These are phyloP conservation scores for Cynodonichthys magdalenae DNA, from an alignment of 2,797 vertebrate species.

Conservation along the genomic window DNA sequence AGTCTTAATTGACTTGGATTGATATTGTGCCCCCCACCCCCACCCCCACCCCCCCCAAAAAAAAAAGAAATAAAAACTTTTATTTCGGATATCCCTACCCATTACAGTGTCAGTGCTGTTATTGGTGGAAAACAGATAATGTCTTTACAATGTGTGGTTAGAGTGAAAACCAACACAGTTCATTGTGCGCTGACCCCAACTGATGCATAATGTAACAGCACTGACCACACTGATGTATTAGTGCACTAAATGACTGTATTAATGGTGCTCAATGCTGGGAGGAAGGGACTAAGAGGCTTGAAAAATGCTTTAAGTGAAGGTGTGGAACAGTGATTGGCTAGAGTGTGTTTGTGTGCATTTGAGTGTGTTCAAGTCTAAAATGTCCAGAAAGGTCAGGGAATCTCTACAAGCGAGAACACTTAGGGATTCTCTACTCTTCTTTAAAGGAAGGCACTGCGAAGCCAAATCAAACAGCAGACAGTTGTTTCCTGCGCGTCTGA, in stretches of 20 bases:
- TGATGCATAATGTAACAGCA: slow-evolving; percentile 77
- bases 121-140: slow-evolving; percentile 67
- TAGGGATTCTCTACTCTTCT: background rate
- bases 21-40: background rate
- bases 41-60: background rate
- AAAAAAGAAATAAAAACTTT: background rate
- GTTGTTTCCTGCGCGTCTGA: background rate
- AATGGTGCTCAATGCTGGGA: slow-evolving; percentile 59
- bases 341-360: slow-evolving; percentile 9
- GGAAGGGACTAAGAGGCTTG: slow-evolving; percentile 57
- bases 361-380: background rate
- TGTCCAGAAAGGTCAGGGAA: slow-evolving; percentile 9
- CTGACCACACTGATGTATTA: slow-evolving; percentile 73
- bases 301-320: slow-evolving; percentile 69
- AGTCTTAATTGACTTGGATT: background rate
- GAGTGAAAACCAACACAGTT: slow-evolving; percentile 69
- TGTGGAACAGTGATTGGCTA: slow-evolving; percentile 54
- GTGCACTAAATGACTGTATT: slow-evolving; percentile 68
- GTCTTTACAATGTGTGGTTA: slow-evolving; percentile 77
- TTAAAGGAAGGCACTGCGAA: background rate
- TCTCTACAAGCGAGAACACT: slow-evolving; percentile 10
- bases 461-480: background rate
- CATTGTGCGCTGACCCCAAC: slow-evolving; percentile 65
- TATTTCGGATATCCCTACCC: slow-evolving; percentile 22
- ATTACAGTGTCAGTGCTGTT: slow-evolving; percentile 39